Percentiles rank a stretch among this genome's conserved stretches.
These are phyloP conservation scores for Nycticryphes semicollaris DNA, from an alignment of 2,113 vertebrate genomes.

Conservation along the genomic window DNA sequence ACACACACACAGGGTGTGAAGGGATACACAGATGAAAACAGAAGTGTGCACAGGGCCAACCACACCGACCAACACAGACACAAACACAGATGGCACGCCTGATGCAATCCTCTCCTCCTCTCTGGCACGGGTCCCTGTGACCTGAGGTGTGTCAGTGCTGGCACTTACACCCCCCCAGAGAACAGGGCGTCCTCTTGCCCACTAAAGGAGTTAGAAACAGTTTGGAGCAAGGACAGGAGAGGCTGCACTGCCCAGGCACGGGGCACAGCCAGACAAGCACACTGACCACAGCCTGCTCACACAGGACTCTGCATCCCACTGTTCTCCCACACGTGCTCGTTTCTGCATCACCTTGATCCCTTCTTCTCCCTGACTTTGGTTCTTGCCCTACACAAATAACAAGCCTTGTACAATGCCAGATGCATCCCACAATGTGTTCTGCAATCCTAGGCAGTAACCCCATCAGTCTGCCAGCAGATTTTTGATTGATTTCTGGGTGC, in stretches of 20 bases:
- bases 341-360: neutral
- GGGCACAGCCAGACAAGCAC: neutral
- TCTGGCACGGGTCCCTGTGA: neutral
- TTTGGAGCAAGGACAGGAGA: neutral
- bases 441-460: neutral
- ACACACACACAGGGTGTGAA: neutral
- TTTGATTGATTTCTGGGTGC: neutral
- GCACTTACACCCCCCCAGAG: neutral
- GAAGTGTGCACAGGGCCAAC: neutral
- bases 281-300: neutral
- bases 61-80: neutral
- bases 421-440: no score
- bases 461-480: neutral
- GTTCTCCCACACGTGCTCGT: neutral
- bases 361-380: neutral
- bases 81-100: neutral
- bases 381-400: neutral
- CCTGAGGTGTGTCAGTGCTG: neutral
- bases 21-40: neutral
- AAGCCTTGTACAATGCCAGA: neutral
- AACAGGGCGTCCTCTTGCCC: neutral
- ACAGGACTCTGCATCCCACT: neutral
- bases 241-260: fast-evolving
- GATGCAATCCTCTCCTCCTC: neutral
- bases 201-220: neutral